Conservation (phyloP, 2,888 invertebrate genomes). For the Drosophila subquinaria region DNA sequence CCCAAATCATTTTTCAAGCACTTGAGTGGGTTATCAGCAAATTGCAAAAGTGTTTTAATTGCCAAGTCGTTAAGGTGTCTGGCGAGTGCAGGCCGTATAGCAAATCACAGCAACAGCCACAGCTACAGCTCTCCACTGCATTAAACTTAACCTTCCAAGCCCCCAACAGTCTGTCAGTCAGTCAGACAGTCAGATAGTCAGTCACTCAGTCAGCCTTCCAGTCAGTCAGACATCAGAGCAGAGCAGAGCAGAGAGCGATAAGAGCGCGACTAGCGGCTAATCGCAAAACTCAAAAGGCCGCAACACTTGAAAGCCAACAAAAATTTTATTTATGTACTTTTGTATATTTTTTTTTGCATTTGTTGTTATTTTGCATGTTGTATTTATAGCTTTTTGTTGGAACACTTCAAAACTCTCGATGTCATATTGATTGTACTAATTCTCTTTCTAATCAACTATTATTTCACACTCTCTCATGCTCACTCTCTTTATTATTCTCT, state of each 20-base stretch:
- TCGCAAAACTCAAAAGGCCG: slow-evolving; percentile 54
- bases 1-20: slow-evolving; percentile 67
- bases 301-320: slow-evolving; percentile 49
- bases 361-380: slow-evolving; percentile 51
- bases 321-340: slow-evolving; percentile 41
- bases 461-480: slow-evolving; percentile 20
- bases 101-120: slow-evolving; percentile 45
- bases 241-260: slow-evolving; percentile 17
- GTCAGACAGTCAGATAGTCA: not conserved
- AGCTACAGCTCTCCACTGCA: slow-evolving; percentile 24
- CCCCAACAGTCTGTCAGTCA: not conserved
- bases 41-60: slow-evolving; percentile 80
- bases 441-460: not conserved
- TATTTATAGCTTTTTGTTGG: slow-evolving; percentile 37
- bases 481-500: slow-evolving; percentile 34
- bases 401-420: slow-evolving; percentile 21
- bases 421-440: slow-evolving; percentile 27
- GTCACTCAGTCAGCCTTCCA: not conserved
- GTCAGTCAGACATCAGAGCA: not conserved
- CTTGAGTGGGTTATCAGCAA: slow-evolving; percentile 68
- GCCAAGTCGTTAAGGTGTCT: slow-evolving; percentile 73
- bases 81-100: slow-evolving; percentile 46
- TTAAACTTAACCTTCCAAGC: slow-evolving; percentile 35
- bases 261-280: slow-evolving; percentile 48
- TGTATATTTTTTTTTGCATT: not conserved